Evolutionary conservation across 2,113 vertebrate genomes (phyloP), one percentile per base, ranked within the genome.

Genomic region (Microcebus tavaratra): DNA sequence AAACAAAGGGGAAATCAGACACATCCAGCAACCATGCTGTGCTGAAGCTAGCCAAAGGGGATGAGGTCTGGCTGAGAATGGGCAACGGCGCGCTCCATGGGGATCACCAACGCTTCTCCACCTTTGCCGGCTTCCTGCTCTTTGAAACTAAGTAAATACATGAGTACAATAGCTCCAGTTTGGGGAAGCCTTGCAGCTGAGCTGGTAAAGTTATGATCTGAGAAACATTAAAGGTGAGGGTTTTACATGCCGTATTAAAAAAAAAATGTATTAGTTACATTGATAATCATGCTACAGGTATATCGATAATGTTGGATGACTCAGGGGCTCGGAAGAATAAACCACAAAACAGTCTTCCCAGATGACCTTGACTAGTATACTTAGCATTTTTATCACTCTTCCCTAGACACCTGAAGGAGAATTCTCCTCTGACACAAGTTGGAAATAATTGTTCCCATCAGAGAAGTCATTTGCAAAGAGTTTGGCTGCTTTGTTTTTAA

Each of bases 1-100:
- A 99, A 97, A 98, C 98, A 39, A 99, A 99, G 97, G 99, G 99
- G 65, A 99, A 99, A 92, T 98, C 98, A 21, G 99, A 99, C 88
- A 99, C 99, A 18, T 99, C 99, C 88, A 99, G 99, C 91, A 99
- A 99, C 94, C 99, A 98, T 3, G 99, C 99, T 0, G 99, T 99
- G 34, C 98, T 99, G 79, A 99, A 99, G 96, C 98, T 99, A 2
- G 98, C 98, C 81, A 99, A 99, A 75, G 99, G 99, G 80, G 99
- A 99, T 68, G 99, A 99, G 94, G 99, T 99, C 39, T 99, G 99
- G 99, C 98, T 99, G 68, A 96, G 99, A 85, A 99, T 99, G 99
- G 99, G 99, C 94, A 99, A 99, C 0, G 99, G 99, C 3, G 99
- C 99, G 14, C 98, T 99, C 42, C 99, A 99, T 0, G 99, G 99